Base-by-base conservation (phyloP, 2,888 invertebrate genomes). In the Drosophila dives region DNA sequence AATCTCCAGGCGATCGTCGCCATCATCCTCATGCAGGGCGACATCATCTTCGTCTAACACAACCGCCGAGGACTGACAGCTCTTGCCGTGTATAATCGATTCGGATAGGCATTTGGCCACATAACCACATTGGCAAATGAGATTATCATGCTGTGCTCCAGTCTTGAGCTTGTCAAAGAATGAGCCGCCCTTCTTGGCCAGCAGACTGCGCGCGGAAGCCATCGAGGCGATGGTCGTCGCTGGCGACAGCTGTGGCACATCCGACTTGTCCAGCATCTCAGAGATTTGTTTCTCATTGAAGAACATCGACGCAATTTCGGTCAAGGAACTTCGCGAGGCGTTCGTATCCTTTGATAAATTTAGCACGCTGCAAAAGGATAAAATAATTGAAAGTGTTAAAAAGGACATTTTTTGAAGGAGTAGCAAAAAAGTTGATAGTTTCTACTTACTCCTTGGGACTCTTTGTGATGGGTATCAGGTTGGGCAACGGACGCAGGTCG, bases 91-190 rank as follows among this genome's bases (percentile, higher is more conserved):
- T 69, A 96, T 95, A 20, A 96, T 95, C 85, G 96, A 95, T 93
- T 97, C 97, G 3, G 97, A 96, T 63, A 97, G 93, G 91, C 96
- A 96, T 93, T 97, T 97, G 86, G 96, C 96, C 92, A 96, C 95
- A 90, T 96, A 95, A 7, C 96, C 96, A 90, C 97, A 97, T 45
- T 86, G 90, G 89, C 97, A 97, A 56, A 94, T 94, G 51, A 97
- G 93, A 86, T 95, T 95, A 62, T 95, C 95, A 86, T 94, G 94
- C 86, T 95, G 94, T 0, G 95, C 95, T 1, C 95, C 94, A 90
- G 96, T 95, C 93, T 97, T 97, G 38, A 97, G 93, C 91, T 95
- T 96, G 89, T 97, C 97, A 89, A 97, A 97, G 91, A 97, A 97
- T 50, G 96, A 96, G 50, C 95, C 95, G 85, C 96, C 65, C 75